phyloP scores from a whole-genome alignment of 1,140 invertebrate genomes.

The Lamellibrachia luymesi region DNA sequence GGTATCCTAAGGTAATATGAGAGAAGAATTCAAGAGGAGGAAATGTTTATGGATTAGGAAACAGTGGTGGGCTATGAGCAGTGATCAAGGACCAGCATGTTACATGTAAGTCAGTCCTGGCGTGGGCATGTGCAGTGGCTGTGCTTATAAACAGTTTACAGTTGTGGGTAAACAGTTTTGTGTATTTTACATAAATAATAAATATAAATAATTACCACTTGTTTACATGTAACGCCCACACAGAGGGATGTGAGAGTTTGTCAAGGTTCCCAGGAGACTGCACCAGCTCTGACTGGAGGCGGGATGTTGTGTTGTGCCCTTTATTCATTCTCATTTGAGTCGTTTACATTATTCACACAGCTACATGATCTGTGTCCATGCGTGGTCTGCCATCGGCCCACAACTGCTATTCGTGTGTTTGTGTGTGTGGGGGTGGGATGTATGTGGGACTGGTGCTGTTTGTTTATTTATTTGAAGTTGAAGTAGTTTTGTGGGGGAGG shows the following conservation, averaged over 20 bases:
- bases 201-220: not conserved
- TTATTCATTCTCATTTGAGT: not conserved
- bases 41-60: not conserved
- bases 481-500: not conserved
- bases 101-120: not conserved
- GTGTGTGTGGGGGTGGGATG: not conserved
- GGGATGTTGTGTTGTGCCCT: not conserved
- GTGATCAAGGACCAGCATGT: not conserved
- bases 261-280: not conserved
- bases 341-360: not conserved
- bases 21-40: not conserved
- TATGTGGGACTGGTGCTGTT: not conserved
- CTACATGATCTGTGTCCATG: not conserved
- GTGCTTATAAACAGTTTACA: not conserved
- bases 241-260: not conserved
- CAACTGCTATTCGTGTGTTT: not conserved
- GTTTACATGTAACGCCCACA: not conserved
- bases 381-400: not conserved
- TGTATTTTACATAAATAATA: not conserved
- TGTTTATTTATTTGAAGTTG: not conserved
- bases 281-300: not conserved
- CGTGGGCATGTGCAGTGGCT: not conserved
- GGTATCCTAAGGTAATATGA: not conserved
- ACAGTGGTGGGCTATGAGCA: not conserved
- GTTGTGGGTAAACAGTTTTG: not conserved